phyloP scores from a whole-genome alignment of 2,888 invertebrate genomes.

The Galeopsomyia nigrocyanea region DNA sequence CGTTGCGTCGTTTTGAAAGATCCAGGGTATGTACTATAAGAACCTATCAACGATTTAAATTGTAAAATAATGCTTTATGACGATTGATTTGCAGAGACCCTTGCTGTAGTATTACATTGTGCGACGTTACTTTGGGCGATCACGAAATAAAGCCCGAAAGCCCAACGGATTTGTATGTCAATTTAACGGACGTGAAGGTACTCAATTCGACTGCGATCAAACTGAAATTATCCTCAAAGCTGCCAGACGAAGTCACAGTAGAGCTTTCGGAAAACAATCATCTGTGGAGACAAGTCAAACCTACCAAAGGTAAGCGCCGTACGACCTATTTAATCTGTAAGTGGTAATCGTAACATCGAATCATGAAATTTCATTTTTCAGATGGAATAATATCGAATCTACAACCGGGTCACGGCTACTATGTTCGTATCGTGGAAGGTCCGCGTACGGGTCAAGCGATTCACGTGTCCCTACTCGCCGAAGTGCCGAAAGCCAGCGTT shows the following conservation, averaged over 20 bases:
- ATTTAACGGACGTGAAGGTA: constrained; percentile 64
- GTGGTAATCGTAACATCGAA: background rate
- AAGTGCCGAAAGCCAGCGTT: constrained; percentile 62
- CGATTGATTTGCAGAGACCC: constrained; percentile 72
- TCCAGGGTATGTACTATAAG: constrained; percentile 67
- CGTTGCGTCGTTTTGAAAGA: constrained; percentile 87
- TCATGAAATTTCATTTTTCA: constrained; percentile 40
- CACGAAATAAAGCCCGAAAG: constrained; percentile 72
- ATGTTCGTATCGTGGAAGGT: constrained; percentile 64
- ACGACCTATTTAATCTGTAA: background rate
- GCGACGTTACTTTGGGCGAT: constrained; percentile 86
- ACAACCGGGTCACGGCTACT: constrained; percentile 66
- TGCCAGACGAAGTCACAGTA: constrained; percentile 57
- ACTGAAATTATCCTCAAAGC: constrained; percentile 59
- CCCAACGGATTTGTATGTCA: constrained; percentile 62
- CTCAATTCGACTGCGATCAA: constrained; percentile 66
- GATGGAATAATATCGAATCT: constrained; percentile 63
- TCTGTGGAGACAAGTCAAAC: constrained; percentile 63
- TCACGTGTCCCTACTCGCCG: constrained; percentile 62
- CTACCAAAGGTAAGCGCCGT: constrained; percentile 58
- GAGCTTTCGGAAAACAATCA: constrained; percentile 65
- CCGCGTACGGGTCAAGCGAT: constrained; percentile 58
- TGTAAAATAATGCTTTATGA: background rate
- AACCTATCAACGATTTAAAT: background rate
- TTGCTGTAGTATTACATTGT: constrained; percentile 88